These are phyloP conservation scores for Tachina grossa DNA, from an alignment of 2,888 invertebrate genomes.

Conservation along the genomic window DNA sequence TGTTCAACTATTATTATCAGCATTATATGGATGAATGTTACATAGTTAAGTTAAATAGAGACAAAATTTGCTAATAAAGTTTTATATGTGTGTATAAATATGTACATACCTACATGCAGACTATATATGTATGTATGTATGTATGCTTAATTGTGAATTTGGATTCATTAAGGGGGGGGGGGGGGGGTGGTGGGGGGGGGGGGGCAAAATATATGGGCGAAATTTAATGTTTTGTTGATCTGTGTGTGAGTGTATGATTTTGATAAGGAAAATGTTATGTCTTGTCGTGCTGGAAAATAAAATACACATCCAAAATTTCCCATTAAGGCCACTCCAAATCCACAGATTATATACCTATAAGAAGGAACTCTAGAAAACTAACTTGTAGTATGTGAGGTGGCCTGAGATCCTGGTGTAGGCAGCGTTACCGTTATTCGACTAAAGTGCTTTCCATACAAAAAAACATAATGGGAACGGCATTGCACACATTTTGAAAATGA, in stretches of 20 bases:
- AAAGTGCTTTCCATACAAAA: too few relatives aligned
- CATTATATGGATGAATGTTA: constrained; percentile 33
- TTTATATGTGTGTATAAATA: constrained; percentile 15
- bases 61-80: constrained; percentile 4
- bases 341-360: constrained; percentile 15
- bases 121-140: constrained; percentile 8
- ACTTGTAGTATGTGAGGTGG: constrained; percentile 42
- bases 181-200: constrained; percentile 1
- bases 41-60: constrained; percentile 1
- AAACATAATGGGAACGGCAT: too few relatives aligned
- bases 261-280: constrained; percentile 4
- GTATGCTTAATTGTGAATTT: constrained; percentile 32
- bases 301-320: constrained; percentile 4
- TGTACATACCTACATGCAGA: neutral
- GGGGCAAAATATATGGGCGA: constrained; percentile 38
- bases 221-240: constrained; percentile 9
- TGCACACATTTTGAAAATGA: too few relatives aligned
- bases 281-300: constrained; percentile 3
- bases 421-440: too few relatives aligned
- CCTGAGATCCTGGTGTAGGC: constrained; percentile 23
- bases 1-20: constrained; percentile 34
- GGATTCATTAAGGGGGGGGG: constrained; percentile 27
- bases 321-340: neutral
- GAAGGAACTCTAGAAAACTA: constrained; percentile 49
- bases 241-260: constrained; percentile 3